Conservation (phyloP, 2,113 vertebrate genomes). For the Puffinus mauretanicus region DNA sequence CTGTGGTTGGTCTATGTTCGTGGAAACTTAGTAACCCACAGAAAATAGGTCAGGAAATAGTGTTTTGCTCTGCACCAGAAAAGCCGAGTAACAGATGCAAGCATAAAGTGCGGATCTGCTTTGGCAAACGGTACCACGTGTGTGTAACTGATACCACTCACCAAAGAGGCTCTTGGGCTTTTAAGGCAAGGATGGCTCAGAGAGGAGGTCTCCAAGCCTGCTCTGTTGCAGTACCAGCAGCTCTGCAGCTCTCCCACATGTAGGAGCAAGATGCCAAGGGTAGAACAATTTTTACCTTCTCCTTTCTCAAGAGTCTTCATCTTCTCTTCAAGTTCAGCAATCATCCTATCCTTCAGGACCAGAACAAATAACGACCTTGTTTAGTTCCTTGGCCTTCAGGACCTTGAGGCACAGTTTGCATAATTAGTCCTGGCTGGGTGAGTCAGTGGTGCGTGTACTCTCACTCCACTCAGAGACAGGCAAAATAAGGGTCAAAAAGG, state of each 20-base stretch:
- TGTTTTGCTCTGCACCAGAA: not conserved
- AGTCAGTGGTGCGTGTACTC: not conserved
- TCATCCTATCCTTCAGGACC: constrained; percentile 77
- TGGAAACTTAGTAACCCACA: not conserved
- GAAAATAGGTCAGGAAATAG: constrained; percentile 1
- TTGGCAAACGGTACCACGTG: accelerated
- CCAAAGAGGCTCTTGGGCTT: not conserved
- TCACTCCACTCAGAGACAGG: not conserved
- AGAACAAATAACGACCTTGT: not conserved
- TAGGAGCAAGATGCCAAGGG: not conserved
- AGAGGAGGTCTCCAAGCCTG: not conserved
- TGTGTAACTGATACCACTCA: not conserved
- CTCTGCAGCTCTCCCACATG: not conserved
- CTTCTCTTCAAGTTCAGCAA: constrained; percentile 77
- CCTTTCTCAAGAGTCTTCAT: constrained; percentile 66
- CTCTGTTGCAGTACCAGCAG: not conserved
- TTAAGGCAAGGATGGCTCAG: not conserved
- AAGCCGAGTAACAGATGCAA: not conserved
- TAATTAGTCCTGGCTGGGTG: not conserved
- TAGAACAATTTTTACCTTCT: constrained; percentile 59
- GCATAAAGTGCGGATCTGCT: not conserved
- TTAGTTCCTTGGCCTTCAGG: not conserved
- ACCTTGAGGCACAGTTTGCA: not conserved
- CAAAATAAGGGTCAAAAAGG: not conserved
- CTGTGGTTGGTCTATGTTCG: not conserved